Base-by-base conservation (phyloP, 2,113 vertebrate genomes). In the Edolisoma coerulescens region DNA sequence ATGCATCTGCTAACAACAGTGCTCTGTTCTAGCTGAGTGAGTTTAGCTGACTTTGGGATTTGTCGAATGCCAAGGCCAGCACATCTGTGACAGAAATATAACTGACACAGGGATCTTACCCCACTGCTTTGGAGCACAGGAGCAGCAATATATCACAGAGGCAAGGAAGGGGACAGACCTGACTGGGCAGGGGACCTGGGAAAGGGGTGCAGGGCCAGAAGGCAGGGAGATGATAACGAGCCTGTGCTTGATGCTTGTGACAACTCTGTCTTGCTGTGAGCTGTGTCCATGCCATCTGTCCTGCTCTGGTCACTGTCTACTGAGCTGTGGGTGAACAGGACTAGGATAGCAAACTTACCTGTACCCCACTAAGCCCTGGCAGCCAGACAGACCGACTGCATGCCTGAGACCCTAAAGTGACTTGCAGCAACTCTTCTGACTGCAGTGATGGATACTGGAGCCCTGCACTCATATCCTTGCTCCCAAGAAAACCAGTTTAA, bases 11-110 rank as follows among this genome's bases (percentile, higher is more conserved):
- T 73, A 91, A 70, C 61, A 61, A 52, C 65, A 37, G 37, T 1
- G 28, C 8, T 12, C 41, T 67, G 77, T 86, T 93, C 87, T 52
- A 68, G 84, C 59, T 42, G 70, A 93, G 67, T 4, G 19, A 59
- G 44, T 96, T 93, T 76, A 96, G 96, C 93, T 96, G 95, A 95
- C 84, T 82, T 52, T 6, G 74, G 83, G 50, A 92, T 89, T 92
- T 24, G 6, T 54, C 22, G 16, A 90, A 70, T 27, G 82, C 65
- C 70, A 87, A 89, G 73, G 64, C 80, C 86, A 94, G 92, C 88
- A 82, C 24, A 84, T 83, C 89, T 75, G 85, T 15, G 57, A 76
- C 80, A 84, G 89, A 93, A 94, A 94, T 81, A 92, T 7, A 59
- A 83, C 56, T 7, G 2, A 64, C 28, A 44, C 6, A 0, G 30